Conservation (phyloP, 2,797 vertebrate genomes). For the Astyanax mexicanus region DNA sequence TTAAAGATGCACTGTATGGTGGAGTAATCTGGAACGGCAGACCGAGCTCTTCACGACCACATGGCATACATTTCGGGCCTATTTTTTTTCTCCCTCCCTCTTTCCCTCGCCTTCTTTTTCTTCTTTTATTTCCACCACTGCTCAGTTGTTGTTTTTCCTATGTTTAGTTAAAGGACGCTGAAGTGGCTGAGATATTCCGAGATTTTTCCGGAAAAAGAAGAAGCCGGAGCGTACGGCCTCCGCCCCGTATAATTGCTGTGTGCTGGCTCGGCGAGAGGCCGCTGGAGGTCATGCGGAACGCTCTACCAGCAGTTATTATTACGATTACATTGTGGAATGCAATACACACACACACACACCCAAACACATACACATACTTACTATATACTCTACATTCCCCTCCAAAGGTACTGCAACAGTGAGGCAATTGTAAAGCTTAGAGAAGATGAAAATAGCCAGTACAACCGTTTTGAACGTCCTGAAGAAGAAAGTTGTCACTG, state of each 20-base stretch:
- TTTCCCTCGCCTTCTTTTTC: not conserved
- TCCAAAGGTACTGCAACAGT: too few species aligned
- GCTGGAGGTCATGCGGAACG: slow-evolving; percentile 53
- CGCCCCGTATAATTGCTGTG: slow-evolving; percentile 54
- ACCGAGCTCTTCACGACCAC: slow-evolving; percentile 30
- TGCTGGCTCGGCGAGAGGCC: slow-evolving; percentile 44
- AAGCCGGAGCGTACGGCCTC: slow-evolving; percentile 33
- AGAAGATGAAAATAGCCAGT: too few species aligned
- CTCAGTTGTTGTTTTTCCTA: slow-evolving; percentile 45
- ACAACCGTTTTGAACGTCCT: too few species aligned
- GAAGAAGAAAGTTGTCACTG: too few species aligned
- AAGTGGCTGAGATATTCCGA: slow-evolving; percentile 43
- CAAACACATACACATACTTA: not conserved
- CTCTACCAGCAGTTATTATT: slow-evolving; percentile 51
- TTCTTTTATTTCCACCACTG: slow-evolving; percentile 18
- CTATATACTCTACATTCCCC: slow-evolving; percentile 3
- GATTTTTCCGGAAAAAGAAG: slow-evolving; percentile 45
- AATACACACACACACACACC: not conserved
- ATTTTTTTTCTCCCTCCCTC: not conserved
- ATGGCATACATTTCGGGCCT: slow-evolving; percentile 31
- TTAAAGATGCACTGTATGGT: slow-evolving; percentile 17
- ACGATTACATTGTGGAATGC: slow-evolving; percentile 53
- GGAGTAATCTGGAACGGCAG: slow-evolving; percentile 32
- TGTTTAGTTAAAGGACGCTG: slow-evolving; percentile 41
- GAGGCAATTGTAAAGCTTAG: too few species aligned